phyloP scores from a whole-genome alignment of 1,140 invertebrate genomes.

The Drosophila sechellia region DNA sequence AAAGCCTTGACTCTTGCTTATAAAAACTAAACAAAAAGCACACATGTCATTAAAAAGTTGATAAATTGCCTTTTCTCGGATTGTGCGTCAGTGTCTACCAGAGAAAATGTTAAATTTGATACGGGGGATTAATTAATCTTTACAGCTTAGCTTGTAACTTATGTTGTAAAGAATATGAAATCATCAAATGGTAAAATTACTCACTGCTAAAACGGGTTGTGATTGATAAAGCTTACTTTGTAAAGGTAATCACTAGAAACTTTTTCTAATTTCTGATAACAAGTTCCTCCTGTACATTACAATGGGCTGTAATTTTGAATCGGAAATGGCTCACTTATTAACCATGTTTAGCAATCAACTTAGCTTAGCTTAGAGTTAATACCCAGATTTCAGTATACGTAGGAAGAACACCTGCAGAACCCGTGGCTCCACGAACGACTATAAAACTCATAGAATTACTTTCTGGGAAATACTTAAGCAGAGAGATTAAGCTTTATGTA shows the following conservation, averaged over 20 bases:
- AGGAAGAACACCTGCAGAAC: slow-evolving; percentile 11
- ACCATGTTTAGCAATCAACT: background rate
- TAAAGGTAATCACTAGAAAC: too few species aligned
- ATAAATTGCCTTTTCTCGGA: slow-evolving; percentile 27
- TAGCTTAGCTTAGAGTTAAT: slow-evolving; percentile 15
- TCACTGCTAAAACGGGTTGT: background rate
- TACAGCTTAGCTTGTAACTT: background rate
- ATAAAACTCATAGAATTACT: slow-evolving; percentile 37
- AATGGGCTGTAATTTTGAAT: too few species aligned
- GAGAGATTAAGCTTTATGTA: slow-evolving; percentile 30
- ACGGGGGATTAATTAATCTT: slow-evolving; percentile 11
- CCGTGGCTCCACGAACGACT: background rate
- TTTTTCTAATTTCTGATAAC: too few species aligned
- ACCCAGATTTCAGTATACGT: slow-evolving; percentile 7
- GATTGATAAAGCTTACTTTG: too few species aligned
- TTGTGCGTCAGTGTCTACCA: slow-evolving; percentile 18
- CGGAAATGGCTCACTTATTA: background rate
- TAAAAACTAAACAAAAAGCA: slow-evolving; percentile 18
- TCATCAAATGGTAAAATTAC: background rate
- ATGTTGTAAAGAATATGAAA: background rate
- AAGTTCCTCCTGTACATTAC: too few species aligned
- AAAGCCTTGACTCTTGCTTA: slow-evolving; percentile 35
- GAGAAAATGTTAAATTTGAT: slow-evolving; percentile 1
- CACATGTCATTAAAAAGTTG: slow-evolving; percentile 34
- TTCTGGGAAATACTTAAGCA: slow-evolving; percentile 52